Base-by-base conservation (phyloP, 2,888 invertebrate species). In the Teleogryllus oceanicus region DNA sequence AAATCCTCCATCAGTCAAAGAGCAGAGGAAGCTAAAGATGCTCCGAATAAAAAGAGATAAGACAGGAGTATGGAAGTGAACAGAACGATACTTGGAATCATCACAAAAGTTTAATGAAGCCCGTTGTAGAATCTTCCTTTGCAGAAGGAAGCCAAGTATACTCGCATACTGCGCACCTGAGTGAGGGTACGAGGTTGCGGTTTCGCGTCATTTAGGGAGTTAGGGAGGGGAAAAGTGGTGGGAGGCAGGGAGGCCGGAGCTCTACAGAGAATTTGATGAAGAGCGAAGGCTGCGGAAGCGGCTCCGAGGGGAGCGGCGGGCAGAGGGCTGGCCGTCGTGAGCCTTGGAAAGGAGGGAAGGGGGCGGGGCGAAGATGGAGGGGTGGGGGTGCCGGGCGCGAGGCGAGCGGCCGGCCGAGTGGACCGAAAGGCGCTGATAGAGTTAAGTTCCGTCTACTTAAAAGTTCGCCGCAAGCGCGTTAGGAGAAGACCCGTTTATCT, bases 401-500 rank as follows among this genome's bases (percentile, higher is more conserved):
- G 18, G 62, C 18, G 62, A 18, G 62, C 5, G 2, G 24, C 24
- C 24, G 62, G 2, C 62, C 62, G 62, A 62, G 62, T 62, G 62
- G 62, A 4, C 4, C 62, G 62, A 62, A 18, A 62, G 62, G 62
- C 62, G 62, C 62, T 62, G 62, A 62, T 62, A 62, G 62, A 62
- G 62, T 62, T 62, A 62, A 62, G 62, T 62, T 62, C 62, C 62
- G 62, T 62, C 62, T 62, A 62, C 62, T 62, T 62, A 62, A 62
- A 62, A 62, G 62, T 62, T 62, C 16, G 62, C 62, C 62, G 62
- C 62, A 16, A 18, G 62, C 62, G 62, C 62, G 62, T 62, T 62
- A 62, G 62, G 62, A 18, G 62, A 62, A 62, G 62, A 4, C 62
- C 62, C 62, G 62, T 62, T 62, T 62, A 62, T 62, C 62, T 62